Base-by-base conservation (phyloP, 2,797 vertebrate species). In the Anomalospiza imberbis region DNA sequence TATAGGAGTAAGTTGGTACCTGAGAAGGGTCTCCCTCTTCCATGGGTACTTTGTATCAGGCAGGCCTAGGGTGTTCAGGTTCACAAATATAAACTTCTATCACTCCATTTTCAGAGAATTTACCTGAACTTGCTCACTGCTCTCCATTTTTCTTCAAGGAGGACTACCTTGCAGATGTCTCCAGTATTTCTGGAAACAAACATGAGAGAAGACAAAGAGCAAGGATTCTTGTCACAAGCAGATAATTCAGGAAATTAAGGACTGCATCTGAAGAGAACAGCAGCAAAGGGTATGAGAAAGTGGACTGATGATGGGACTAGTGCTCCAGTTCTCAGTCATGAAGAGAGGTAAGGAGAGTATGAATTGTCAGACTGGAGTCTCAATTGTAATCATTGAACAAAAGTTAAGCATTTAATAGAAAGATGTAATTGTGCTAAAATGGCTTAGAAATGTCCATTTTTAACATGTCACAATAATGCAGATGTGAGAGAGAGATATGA, bases 41-140 rank as follows among this genome's bases (percentile, higher is more conserved):
- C 17, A 17, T 24, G 3, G 4, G 4, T 74, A 19, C 10, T 58
- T 58, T 53, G 25, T 62, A 1, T 45, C 11, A 16, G 6, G 20
- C 3, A 50, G 10, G 6, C n/a, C 26, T 29, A 20, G 21, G 3
- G 3, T 57, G 19, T 38, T 86, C 1, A 2, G 6, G 6, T 68
- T 65, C 42, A 9, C 1, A 4, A 55, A 8, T 31, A 5, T n/a
- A 51, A 68, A 3, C 5, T 7, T 19, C 7, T 45, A 10, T 9
- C 7, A 4, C 14, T 10, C 3, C 0, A 5, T 74, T 76, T 74
- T 54, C 34, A 80, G 22, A 45, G 21, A 72, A 62, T 55, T 71
- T 84, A 3, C 8, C 60, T 66, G 54, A 74, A 45, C 12, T 10
- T 85, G 9, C 4, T 28, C 24, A 16, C 31, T 85, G 20, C 2